Base-by-base conservation (phyloP, 1,140 invertebrate species). In the Calliopsis andreniformis region DNA sequence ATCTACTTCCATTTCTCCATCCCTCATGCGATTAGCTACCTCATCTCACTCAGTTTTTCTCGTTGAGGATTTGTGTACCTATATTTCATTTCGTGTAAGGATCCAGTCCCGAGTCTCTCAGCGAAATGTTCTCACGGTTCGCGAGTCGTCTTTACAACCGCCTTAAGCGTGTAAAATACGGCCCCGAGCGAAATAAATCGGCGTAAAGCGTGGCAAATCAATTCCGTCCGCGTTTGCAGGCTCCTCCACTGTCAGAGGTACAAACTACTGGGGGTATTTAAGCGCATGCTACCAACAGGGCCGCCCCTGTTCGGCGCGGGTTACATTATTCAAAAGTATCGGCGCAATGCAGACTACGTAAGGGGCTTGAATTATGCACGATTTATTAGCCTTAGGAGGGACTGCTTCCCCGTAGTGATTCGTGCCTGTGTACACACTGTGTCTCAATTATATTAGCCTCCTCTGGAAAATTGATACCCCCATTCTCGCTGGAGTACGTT, bases 241-340 rank as follows among this genome's bases (percentile, higher is more conserved):
- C 23, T 14, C 3, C 35, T 28, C 7, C 30, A 16, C 49, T 64
- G 69, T 78, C 76, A 59, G 61, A 25, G 30, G 45, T 73, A 58
- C 70, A 49, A 78, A 73, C 69, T 51, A 61, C 23, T 18, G 42
- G 55, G n/a, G 16, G 76, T 73, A 78, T 78, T 78, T 78, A 78
- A 78, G 69, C 69, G 49, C 76, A 47, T 63, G 47, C 53, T 16
- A 35, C 39, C 16, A 20, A 30, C 20, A 47, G 30, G 7, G 43
- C 28, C 62, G 35, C 55, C 66, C 47, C 75, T 55, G 14, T 49
- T 47, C 49, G 53, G 51, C 23, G 63, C 63, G 47, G 78, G 55
- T 76, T 79, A 73, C 78, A 76, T 79, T 79, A 79, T 79, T 79
- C 78, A 79, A 76, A 79, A 79, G 70, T 75, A 79, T 79, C 61